These are phyloP conservation scores for Acanthis flammea DNA, from an alignment of 2,797 vertebrate genomes.

Conservation along the genomic window DNA sequence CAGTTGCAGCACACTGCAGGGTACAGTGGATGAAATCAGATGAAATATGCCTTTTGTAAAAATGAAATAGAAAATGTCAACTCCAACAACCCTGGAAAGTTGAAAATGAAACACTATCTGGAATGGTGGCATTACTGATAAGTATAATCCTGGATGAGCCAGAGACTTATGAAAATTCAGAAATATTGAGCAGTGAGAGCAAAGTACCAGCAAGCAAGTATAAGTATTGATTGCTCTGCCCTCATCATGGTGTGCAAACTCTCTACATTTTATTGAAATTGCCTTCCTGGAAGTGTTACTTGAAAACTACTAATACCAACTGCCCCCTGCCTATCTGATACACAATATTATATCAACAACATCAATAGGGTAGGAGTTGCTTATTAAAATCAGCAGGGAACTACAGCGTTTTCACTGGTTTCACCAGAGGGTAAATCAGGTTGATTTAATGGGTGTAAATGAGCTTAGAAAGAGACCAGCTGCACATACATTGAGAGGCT, in stretches of 20 bases:
- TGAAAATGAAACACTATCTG: conserved; percentile 25
- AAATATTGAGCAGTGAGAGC: not conserved
- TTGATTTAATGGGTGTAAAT: not conserved
- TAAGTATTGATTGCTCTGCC: not conserved
- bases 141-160: not conserved
- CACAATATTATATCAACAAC: not conserved
- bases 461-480: not conserved
- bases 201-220: not conserved
- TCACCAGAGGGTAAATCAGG: not conserved
- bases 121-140: not conserved
- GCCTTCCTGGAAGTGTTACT: not conserved
- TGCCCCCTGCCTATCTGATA: not conserved
- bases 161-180: not conserved
- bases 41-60: not conserved
- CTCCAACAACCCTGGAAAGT: not conserved
- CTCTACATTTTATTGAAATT: not conserved
- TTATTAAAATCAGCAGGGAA: conserved; percentile 31
- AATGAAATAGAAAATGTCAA: not conserved
- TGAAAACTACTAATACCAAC: not conserved
- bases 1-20: not conserved
- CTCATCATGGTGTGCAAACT: not conserved
- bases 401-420: not conserved
- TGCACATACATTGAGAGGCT: not conserved
- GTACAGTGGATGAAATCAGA: not conserved
- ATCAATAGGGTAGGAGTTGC: not conserved